Conservation (phyloP, 2,888 invertebrate species). For the Euspilapteryx auroguttella region DNA sequence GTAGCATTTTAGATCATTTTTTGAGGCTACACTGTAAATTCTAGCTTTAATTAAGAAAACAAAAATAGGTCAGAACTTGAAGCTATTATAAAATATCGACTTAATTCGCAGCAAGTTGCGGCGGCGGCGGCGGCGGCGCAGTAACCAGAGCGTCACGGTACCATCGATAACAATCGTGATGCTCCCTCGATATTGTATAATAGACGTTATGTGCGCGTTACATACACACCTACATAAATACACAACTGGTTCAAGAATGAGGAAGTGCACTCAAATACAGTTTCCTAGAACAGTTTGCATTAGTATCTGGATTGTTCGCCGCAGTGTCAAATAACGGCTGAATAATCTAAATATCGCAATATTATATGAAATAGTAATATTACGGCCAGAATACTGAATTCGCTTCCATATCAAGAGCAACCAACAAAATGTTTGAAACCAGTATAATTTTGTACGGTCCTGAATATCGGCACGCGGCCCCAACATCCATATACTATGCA, state of each 20-base stretch:
- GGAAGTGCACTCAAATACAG: constrained; percentile 24
- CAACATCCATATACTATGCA: constrained; percentile 21
- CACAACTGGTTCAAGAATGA: constrained; percentile 31
- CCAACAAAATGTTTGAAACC: background rate
- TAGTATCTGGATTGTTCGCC: no score
- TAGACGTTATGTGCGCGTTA: constrained; percentile 18
- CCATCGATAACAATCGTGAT: constrained; percentile 10
- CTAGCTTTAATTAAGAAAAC: no score
- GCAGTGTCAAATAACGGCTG: constrained; percentile 5
- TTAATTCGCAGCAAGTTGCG: no score
- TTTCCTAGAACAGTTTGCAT: constrained; percentile 23
- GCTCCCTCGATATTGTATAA: constrained; percentile 27
- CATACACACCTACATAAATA: constrained; percentile 25
- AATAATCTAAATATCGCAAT: background rate
- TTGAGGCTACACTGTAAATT: no score
- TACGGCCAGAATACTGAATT: background rate
- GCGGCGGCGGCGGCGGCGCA: constrained; percentile 11
- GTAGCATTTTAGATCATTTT: constrained; percentile 5
- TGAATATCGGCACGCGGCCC: constrained; percentile 8
- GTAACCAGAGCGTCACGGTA: constrained; percentile 40
- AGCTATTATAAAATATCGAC: constrained; percentile 5
- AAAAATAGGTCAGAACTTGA: constrained; percentile 5
- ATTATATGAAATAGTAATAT: constrained; percentile 6
- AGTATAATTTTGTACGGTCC: background rate
- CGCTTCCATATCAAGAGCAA: background rate